Evolutionary conservation across 92 coral and sea anemone species (phyloP).

Genomic region (Parazoanthus atlanticus): DNA sequence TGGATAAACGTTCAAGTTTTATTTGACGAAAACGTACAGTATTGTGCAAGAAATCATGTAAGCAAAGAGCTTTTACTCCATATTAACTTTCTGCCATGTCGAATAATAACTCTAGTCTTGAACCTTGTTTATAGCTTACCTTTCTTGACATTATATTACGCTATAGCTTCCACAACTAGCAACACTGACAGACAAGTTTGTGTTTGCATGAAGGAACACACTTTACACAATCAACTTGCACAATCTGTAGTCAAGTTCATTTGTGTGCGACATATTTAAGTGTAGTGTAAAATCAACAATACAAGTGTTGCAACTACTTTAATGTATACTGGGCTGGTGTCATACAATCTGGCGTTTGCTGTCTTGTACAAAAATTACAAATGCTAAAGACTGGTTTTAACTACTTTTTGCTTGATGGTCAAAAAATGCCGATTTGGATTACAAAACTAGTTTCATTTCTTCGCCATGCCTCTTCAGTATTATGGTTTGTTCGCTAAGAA

Average conservation of each 20-base stretch:
- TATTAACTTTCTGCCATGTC: too few relatives aligned
- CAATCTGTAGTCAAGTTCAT: neutral
- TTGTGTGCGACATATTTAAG: neutral
- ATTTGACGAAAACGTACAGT: neutral
- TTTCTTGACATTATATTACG: neutral
- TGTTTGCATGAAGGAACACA: constrained; percentile 11
- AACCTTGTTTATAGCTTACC: neutral
- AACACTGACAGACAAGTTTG: neutral
- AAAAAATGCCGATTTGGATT: too few relatives aligned
- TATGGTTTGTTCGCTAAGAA: neutral
- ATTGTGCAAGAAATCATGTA: neutral
- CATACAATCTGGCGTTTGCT: too few relatives aligned
- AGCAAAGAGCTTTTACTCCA: neutral
- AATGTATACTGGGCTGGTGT: too few relatives aligned
- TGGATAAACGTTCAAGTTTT: neutral
- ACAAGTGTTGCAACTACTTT: too few relatives aligned
- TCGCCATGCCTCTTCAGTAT: neutral
- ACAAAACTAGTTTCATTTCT: neutral
- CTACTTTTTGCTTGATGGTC: neutral
- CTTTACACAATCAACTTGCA: too few relatives aligned
- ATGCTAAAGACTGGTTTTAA: too few relatives aligned
- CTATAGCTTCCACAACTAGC: neutral
- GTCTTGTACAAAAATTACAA: neutral
- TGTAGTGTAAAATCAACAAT: neutral
- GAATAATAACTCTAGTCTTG: neutral